Conservation (phyloP, 2,113 vertebrate genomes). For the Bostrychus sinensis region DNA sequence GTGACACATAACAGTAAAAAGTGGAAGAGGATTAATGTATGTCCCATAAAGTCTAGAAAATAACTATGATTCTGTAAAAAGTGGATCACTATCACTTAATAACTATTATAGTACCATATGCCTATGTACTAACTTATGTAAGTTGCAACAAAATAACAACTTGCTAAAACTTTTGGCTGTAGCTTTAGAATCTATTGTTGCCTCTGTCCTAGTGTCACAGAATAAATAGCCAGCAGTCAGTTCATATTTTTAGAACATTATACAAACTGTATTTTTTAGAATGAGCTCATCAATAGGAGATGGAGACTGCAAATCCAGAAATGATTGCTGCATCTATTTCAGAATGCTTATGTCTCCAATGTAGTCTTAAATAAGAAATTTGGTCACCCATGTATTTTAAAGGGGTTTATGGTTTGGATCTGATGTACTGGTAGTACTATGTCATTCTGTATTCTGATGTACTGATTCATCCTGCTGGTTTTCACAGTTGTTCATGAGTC, state of each 20-base stretch:
- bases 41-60: too few relatives aligned
- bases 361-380: neutral
- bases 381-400: neutral
- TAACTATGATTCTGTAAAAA: too few relatives aligned
- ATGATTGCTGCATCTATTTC: neutral
- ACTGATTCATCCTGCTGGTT: constrained; percentile 23
- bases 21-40: too few relatives aligned
- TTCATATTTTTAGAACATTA: constrained; percentile 9
- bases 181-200: neutral
- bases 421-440: neutral
- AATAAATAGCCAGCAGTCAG: neutral
- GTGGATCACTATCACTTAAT: too few relatives aligned
- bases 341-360: neutral
- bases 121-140: neutral
- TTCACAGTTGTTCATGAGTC: constrained; percentile 31
- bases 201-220: neutral
- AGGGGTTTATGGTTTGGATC: neutral
- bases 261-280: neutral
- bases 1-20: too few relatives aligned
- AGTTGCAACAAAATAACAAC: neutral
- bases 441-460: constrained; percentile 12
- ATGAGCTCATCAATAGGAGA: neutral
- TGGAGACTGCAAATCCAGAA: neutral
- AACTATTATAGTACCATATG: too few relatives aligned
- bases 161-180: neutral